Evolutionary conservation across 2,113 vertebrate species (phyloP), one percentile per base, ranked within the genome.

Genomic region (Podarcis raffonei): DNA sequence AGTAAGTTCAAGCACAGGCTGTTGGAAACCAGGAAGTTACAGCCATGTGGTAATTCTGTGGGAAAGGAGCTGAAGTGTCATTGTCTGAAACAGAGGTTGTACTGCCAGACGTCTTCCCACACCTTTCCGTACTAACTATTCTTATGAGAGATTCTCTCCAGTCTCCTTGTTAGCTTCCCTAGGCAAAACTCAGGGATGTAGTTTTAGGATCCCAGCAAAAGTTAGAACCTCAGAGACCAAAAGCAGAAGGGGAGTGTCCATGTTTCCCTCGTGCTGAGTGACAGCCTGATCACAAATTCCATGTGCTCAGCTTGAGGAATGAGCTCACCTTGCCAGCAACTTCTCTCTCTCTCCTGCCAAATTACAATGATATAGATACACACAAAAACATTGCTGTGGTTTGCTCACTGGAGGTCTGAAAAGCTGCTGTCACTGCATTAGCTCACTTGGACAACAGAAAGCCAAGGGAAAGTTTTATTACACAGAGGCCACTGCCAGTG

Each of bases 401-500:
- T 66, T 78, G 18, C 74, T 82, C 84, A 68, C 37, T 72, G 1
- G 88, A 87, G 81, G 79, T 39, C 80, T 27, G 18, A 78, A 83
- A 78, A 62, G 74, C 48, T 79, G 89, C 81, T 78, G 62, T 84
- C 82, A 91, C 81, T 86, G 81, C 88, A 90, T 95, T 91, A 95
- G 90, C 93, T 96, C 94, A 95, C 93, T 90, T 79, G 92, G 66
- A 87, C 91, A 90, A 87, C 74, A 4, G 71, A 87, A 85, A 92
- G 91, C n/a, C 35, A 15, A 57, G 59, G 94, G 89, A 91, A 91
- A 83, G 13, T 86, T 71, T 95, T 95, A 94, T 84, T 96, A 1
- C 0, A n/a, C 2, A 42, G 42, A 76, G 81, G 65, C 68, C 4
- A 37, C 4, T 87, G 89, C 90, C 91, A 94, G 91, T 79, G 71